Evolutionary conservation across 2,888 invertebrate genomes (phyloP), one percentile per base, ranked within the genome.

Genomic region (Limnephilus auricula): DNA sequence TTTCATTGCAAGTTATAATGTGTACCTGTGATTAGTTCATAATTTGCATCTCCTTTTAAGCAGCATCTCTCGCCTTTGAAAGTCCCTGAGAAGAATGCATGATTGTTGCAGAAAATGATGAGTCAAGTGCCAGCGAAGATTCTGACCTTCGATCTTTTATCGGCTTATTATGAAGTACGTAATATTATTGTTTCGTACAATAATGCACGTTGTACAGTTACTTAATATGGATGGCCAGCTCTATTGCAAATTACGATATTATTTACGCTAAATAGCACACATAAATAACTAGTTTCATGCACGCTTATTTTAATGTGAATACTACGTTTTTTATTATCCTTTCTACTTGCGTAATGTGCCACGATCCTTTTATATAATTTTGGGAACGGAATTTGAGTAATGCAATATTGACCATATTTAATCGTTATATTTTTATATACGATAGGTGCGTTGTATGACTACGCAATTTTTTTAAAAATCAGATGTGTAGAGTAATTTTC

Each of bases 111-210:
- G 82, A 32, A 37, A 32, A 65, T 65, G 80, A 82, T 82, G 80
- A 34, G 31, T 82, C 80, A 82, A 84, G 34, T 40, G 37, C 40
- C 84, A 40, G 40, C 45, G 15, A 50, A 45, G 31, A 45, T 25
- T 15, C 30, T 88, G 34, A 88, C 87, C 87, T 88, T 37, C 87
- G 87, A 88, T 88, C 87, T 79, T 32, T 78, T 88, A 88, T 88
- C 87, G 31, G 32, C 34, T 79, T 34, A 34, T 88, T 78, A 88
- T 79, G 87, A 88, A 88, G 78, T 88, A 88, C 25, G 65, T 65
- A 65, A 88, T 88, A 78, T 88, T 88, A 88, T 88, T 88, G 87
- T 88, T 88, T 88, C 79, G 78, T 37, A 37, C 32, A 78, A 34
- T 78, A 88, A 88, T 78, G 87, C 78, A 34, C 78, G 78, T 9